A percentile compares a stretch with the other conserved stretches of the same genome.
phyloP scores from a whole-genome alignment of 2,113 vertebrate genomes.

The Periophthalmodon schlosseri region DNA sequence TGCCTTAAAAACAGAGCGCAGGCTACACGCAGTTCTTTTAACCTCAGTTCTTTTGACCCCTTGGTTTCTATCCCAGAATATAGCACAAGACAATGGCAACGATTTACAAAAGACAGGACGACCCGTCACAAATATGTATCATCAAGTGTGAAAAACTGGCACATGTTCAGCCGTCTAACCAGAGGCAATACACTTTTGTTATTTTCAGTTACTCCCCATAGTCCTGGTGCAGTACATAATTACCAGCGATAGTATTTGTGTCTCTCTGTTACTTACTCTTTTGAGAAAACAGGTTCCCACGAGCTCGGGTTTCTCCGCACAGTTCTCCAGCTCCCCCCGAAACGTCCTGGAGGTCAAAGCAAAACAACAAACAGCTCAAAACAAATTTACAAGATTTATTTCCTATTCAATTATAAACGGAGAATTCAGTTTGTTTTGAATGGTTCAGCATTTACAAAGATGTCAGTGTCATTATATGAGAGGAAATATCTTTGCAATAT shows the following conservation, averaged over 20 bases:
- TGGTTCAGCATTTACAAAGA: no score
- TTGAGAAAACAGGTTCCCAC: slow-evolving; percentile 92
- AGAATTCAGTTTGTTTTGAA: background rate
- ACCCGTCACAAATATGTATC: background rate
- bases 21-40: no score
- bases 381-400: background rate
- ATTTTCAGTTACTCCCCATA: background rate
- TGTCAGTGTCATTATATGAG: no score
- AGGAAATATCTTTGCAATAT: no score
- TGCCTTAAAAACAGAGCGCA: no score
- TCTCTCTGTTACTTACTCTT: slow-evolving; percentile 79
- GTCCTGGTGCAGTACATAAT: background rate
- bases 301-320: slow-evolving; percentile 87
- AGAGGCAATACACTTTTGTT: background rate
- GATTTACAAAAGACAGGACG: background rate
- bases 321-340: slow-evolving; percentile 90
- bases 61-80: background rate
- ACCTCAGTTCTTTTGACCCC: no score
- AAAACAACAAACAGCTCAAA: slow-evolving; percentile 9
- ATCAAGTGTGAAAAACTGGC: background rate
- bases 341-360: slow-evolving; percentile 81
- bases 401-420: background rate
- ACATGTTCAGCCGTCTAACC: background rate
- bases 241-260: background rate
- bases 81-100: background rate